These are phyloP conservation scores for Pempheris klunzingeri DNA, from an alignment of 2,797 vertebrate genomes.

Conservation along the genomic window DNA sequence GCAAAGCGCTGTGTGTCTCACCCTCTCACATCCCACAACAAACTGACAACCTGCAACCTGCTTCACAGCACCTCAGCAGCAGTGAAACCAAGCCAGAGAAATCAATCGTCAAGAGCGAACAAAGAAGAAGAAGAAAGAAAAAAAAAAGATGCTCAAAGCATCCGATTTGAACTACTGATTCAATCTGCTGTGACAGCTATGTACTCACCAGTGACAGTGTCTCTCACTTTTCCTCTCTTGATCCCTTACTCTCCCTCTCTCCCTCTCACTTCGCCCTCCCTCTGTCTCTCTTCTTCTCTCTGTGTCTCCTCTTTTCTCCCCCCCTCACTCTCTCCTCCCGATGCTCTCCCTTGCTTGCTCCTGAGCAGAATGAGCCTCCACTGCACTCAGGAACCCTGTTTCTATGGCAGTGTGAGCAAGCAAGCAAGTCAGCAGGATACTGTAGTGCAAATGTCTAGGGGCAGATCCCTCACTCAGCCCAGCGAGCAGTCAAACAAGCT, in stretches of 20 bases:
- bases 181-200: conserved; percentile 70
- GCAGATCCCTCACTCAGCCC: conserved; percentile 80
- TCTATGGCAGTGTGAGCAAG: conserved; percentile 86
- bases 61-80: conserved; percentile 63
- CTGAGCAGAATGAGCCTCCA: conserved; percentile 83
- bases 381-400: conserved; percentile 83
- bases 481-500: conserved; percentile 68
- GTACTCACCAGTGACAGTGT: conserved; percentile 82
- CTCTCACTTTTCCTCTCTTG: conserved; percentile 76
- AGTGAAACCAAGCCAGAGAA: conserved; percentile 47
- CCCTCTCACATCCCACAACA: conserved; percentile 53
- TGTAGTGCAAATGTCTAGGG: conserved; percentile 82
- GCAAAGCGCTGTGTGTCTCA: conserved; percentile 25
- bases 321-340: conserved; percentile 55
- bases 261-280: conserved; percentile 36
- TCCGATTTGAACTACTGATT: conserved; percentile 61
- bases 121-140: conserved; percentile 51
- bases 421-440: conserved; percentile 84
- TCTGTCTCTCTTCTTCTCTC: conserved; percentile 16
- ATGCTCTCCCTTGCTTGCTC: conserved; percentile 81
- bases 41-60: conserved; percentile 76
- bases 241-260: conserved; percentile 55
- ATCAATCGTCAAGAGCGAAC: conserved; percentile 54
- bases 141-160: conserved; percentile 60
- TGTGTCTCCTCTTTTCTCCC: conserved; percentile 5